A percentile compares a stretch with the other conserved stretches of the same genome.
phyloP scores from a whole-genome alignment of 2,888 invertebrate species.

The Bimastos eiseni region DNA sequence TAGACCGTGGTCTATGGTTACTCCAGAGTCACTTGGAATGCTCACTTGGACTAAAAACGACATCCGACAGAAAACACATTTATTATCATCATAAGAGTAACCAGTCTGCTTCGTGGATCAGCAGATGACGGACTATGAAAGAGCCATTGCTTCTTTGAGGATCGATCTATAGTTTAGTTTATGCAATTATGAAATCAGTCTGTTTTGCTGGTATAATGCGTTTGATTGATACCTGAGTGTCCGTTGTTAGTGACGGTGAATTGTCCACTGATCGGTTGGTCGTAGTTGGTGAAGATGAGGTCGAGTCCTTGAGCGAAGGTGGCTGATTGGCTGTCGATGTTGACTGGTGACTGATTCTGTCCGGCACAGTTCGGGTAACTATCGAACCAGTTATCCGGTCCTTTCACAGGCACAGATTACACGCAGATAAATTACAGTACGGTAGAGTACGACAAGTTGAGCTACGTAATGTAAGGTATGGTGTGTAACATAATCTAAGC shows the following conservation, averaged over 20 bases:
- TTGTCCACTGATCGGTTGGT: background rate
- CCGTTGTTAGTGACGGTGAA: conserved; percentile 22
- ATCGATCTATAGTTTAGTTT: too few species aligned
- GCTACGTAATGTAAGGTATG: too few species aligned
- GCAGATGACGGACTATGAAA: too few species aligned
- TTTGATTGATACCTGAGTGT: background rate
- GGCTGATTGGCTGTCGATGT: background rate
- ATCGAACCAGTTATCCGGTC: background rate
- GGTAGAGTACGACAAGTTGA: too few species aligned
- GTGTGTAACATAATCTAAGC: too few species aligned
- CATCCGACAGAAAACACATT: background rate
- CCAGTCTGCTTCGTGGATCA: too few species aligned
- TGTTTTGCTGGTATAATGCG: too few species aligned
- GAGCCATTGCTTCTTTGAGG: too few species aligned
- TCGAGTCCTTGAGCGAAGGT: background rate
- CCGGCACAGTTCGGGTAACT: background rate
- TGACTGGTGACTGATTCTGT: conserved; percentile 28
- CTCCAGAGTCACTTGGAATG: too few species aligned
- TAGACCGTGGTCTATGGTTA: background rate
- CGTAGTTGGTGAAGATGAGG: background rate
- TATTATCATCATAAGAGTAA: too few species aligned
- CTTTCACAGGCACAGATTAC: background rate
- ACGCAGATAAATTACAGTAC: background rate
- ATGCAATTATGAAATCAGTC: too few species aligned
- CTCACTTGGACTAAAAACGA: too few species aligned